Evolutionary conservation across 2,888 invertebrate genomes (phyloP).

Genomic region (Trichogramma dendrolimi): DNA sequence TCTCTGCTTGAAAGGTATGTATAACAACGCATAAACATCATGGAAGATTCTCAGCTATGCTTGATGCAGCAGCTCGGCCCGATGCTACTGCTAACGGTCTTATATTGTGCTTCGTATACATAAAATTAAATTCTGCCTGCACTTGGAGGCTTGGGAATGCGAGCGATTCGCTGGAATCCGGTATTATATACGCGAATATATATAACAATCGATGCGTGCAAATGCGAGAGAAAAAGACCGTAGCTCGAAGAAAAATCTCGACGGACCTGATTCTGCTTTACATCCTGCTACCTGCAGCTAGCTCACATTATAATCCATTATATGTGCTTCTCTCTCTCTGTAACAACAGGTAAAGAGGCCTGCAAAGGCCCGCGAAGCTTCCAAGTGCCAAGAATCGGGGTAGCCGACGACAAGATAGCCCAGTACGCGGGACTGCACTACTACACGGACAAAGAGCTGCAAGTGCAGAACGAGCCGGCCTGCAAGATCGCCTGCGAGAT

Average conservation of each 20-base stretch:
- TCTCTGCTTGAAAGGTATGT: constrained; percentile 74
- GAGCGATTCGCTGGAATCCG: not conserved
- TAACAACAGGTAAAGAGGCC: constrained; percentile 63
- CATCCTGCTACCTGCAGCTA: no score
- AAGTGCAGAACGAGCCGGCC: constrained; percentile 84
- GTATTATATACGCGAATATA: not conserved
- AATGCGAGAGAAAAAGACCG: not conserved
- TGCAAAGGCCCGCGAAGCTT: constrained; percentile 80
- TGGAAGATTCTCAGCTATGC: no score
- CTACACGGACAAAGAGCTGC: constrained; percentile 88
- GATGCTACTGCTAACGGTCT: no score
- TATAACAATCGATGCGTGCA: not conserved
- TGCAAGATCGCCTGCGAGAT: constrained; percentile 87
- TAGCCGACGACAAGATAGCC: constrained; percentile 86
- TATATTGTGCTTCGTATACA: no score
- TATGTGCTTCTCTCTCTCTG: not conserved
- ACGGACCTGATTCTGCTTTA: no score
- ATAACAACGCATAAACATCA: not conserved
- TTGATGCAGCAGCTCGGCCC: no score
- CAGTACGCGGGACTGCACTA: constrained; percentile 89
- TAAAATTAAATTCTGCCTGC: no score
- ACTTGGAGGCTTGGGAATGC: no score
- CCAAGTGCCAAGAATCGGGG: constrained; percentile 79
- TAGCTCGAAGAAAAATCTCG: no score
- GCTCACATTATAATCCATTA: no score